These are phyloP conservation scores for Darevskia nairensis DNA, from an alignment of 2,797 vertebrate genomes.

Conservation along the genomic window DNA sequence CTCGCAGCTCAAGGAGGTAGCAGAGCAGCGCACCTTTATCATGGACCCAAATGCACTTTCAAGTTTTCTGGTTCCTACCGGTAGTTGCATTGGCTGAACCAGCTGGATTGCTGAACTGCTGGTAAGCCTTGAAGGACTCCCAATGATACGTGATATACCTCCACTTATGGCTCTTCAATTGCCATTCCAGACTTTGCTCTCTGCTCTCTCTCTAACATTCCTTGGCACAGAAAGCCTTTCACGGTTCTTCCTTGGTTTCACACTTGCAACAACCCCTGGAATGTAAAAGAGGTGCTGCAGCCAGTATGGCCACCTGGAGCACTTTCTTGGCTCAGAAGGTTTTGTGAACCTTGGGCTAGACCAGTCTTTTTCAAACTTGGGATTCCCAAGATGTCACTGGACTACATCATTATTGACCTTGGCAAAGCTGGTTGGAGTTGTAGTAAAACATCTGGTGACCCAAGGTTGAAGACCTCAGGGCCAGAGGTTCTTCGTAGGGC, in stretches of 20 bases:
- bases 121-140: neutral
- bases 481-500: no score
- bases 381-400: neutral
- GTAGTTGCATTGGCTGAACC: neutral
- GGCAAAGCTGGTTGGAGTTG: no score
- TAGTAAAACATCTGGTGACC: no score
- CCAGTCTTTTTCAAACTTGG: neutral
- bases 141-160: no score
- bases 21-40: constrained; percentile 28
- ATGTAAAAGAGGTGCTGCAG: neutral
- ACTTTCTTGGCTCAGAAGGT: neutral
- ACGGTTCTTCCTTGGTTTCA: no score
- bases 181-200: neutral
- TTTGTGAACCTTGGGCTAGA: no score
- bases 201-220: neutral
- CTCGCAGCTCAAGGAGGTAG: constrained; percentile 66
- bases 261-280: neutral
- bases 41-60: constrained; percentile 15
- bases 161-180: neutral
- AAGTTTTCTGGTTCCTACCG: neutral
- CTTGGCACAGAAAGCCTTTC: neutral
- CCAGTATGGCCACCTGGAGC: neutral
- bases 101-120: neutral
- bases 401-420: neutral
- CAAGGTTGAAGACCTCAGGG: no score